Base-by-base conservation (phyloP, 2,113 vertebrate species). In the Heterocephalus glaber region DNA sequence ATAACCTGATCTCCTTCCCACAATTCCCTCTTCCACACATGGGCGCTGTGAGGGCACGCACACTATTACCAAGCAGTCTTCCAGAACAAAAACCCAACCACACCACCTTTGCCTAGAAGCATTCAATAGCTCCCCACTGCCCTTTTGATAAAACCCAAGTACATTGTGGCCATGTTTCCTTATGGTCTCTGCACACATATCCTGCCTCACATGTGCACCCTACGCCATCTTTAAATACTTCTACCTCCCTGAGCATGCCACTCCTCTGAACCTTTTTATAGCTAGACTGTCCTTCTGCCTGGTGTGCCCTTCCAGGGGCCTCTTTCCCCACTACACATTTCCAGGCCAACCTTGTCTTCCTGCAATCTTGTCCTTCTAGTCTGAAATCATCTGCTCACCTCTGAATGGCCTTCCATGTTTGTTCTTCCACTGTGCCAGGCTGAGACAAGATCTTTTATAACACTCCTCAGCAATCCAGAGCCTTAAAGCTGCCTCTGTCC, bases 291-390 rank as follows among this genome's bases (percentile, higher is more conserved):
- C 77, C 79, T 13, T 58, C 70, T 16, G 24, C 58, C 72, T 61
- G 14, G 35, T 33, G 52, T 58, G 24, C 5, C 11, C 28, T 74
- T 88, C 66, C 79, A 33, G 17, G 72, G 10, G 11, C 35, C 28
- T 65, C 10, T 68, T 89, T 28, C 14, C 84, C 72, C 79, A 38
- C 41, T 63, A 19, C 44, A 28, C 26, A 65, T 77, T 68, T 61
- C 74, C 7, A 44, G 63, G 72, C 65, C 66, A 63, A 10, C 4
- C 16, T 0, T 66, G 5, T n/a, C 49, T 1, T 88, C 61, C 83
- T 33, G 3, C 24, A 94, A 85, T 80, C 41, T 17, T 80, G 6
- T 17, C 49, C 89, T 60, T 94, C 83, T 79, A 66, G 77, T 84
- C 56, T 80, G 26, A 17, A 44, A 66, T 26, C n/a, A 81, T 41